Evolutionary conservation across 1,140 invertebrate species (phyloP).

Genomic region (Drosophila sulfurigaster): DNA sequence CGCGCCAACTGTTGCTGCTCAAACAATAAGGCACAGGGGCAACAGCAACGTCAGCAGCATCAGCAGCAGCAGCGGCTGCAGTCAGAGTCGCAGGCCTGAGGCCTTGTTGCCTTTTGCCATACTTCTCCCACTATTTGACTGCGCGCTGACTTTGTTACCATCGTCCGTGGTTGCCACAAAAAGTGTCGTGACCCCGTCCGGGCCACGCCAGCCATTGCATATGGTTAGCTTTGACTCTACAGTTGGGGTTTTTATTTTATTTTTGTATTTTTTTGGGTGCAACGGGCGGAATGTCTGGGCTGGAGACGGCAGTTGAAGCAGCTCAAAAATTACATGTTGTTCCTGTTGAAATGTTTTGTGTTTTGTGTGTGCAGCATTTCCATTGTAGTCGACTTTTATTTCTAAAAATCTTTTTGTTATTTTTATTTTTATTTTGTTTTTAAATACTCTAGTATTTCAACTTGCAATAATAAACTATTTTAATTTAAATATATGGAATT

Average conservation of each 20-base stretch:
- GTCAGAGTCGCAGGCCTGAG: slow-evolving; percentile 29
- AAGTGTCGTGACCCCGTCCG: slow-evolving; percentile 81
- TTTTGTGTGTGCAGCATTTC: slow-evolving; percentile 65
- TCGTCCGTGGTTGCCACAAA: slow-evolving; percentile 70
- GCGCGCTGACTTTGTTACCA: slow-evolving; percentile 46
- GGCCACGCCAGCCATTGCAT: slow-evolving; percentile 65
- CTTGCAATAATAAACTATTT: background rate
- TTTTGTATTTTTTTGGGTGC: slow-evolving; percentile 18
- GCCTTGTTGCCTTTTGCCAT: slow-evolving; percentile 75
- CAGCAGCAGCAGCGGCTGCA: background rate
- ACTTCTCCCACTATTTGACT: slow-evolving; percentile 83
- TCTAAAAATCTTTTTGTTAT: slow-evolving; percentile 61
- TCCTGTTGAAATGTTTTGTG: slow-evolving; percentile 82
- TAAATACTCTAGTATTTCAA: slow-evolving; percentile 41
- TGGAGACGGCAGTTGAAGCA: slow-evolving; percentile 31
- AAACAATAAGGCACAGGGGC: slow-evolving; percentile 67
- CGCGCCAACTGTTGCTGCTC: slow-evolving; percentile 56
- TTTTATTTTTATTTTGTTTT: slow-evolving; percentile 41
- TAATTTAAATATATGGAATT: no score
- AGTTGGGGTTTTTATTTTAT: slow-evolving; percentile 36
- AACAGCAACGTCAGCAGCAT: slow-evolving; percentile 21
- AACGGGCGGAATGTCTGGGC: slow-evolving; percentile 35
- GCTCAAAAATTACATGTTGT: slow-evolving; percentile 82
- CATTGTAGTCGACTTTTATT: slow-evolving; percentile 79
- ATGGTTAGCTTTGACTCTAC: slow-evolving; percentile 65